phyloP scores from a whole-genome alignment of 2,888 invertebrate genomes.

The Gymnosoma rotundatum region DNA sequence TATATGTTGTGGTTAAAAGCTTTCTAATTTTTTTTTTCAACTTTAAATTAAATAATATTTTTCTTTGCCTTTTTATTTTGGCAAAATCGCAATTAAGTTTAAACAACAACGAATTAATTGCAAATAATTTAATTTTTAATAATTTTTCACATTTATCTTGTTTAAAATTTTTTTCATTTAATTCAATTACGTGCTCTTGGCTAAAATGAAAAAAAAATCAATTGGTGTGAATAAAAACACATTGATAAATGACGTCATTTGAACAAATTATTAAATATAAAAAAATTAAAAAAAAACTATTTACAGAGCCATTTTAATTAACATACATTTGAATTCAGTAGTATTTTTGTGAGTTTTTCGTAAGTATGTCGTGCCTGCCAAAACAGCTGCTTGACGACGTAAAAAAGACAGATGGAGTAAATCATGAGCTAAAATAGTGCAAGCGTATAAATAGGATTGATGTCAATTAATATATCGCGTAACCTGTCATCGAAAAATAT shows the following conservation, averaged over 20 bases:
- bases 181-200: background rate
- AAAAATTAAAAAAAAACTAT: background rate
- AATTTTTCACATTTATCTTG: background rate
- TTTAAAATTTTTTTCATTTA: background rate
- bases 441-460: no score
- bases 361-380: no score
- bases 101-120: background rate
- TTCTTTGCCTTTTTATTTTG: conserved; percentile 1
- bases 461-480: no score
- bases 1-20: no score
- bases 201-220: no score
- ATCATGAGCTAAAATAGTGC: no score
- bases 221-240: no score
- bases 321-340: background rate
- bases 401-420: no score
- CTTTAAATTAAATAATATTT: background rate
- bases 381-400: no score
- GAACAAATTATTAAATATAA: background rate
- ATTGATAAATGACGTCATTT: conserved; percentile 5
- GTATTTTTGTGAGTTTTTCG: no score
- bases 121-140: conserved; percentile 2
- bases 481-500: no score
- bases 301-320: conserved; percentile 7
- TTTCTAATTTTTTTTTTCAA: no score
- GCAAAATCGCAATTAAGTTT: conserved; percentile 30